Conservation (phyloP, 30 jellyfish, hydroid and myxozoan species). For the Pseudorhiza aurosa region DNA sequence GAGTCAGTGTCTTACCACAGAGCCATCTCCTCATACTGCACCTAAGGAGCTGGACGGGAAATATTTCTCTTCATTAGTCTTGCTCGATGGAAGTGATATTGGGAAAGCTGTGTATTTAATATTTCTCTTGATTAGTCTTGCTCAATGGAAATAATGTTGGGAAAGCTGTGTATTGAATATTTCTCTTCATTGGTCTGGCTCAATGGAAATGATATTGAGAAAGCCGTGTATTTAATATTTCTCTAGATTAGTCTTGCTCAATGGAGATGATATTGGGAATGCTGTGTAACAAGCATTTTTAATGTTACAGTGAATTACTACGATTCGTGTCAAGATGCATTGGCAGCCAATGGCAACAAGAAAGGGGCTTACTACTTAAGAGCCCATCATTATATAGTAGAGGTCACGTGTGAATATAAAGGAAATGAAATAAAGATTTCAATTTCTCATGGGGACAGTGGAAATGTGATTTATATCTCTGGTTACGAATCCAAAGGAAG, state of each 20-base stretch:
- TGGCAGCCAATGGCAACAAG: background rate
- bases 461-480: background rate
- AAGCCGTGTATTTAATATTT: too few species aligned
- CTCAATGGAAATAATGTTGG: background rate
- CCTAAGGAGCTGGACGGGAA: too few species aligned
- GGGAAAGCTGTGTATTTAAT: too few species aligned
- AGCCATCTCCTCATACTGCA: too few species aligned
- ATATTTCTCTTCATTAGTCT: too few species aligned
- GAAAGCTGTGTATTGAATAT: too few species aligned
- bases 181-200: too few species aligned
- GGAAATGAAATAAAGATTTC: background rate
- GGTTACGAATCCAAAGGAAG: conserved; percentile 18
- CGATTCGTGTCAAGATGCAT: conserved; percentile 6
- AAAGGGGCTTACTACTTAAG: background rate
- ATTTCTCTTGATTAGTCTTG: background rate
- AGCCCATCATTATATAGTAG: background rate
- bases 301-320: background rate
- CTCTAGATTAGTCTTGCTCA: background rate
- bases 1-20: too few species aligned
- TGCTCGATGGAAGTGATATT: too few species aligned
- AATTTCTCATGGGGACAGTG: conserved; percentile 21
- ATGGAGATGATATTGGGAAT: too few species aligned
- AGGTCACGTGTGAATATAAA: background rate
- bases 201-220: too few species aligned
- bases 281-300: too few species aligned